Evolutionary conservation across 2,113 vertebrate species (phyloP).

Genomic region (Carlito syrichta): DNA sequence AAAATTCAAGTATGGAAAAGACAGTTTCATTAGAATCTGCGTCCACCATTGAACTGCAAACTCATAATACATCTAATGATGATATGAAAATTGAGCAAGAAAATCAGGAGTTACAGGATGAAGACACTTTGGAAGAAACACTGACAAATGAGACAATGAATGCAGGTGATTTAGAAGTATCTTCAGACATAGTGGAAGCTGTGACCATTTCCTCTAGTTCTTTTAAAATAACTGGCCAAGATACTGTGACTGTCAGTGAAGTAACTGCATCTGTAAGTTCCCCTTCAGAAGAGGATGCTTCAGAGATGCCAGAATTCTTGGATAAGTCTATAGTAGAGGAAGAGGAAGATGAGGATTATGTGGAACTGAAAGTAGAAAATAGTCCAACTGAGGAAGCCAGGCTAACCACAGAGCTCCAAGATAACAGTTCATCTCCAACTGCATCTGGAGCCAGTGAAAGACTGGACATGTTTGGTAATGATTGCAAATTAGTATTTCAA

Average conservation of each 20-base stretch:
- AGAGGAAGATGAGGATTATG: constrained; percentile 80
- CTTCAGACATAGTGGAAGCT: constrained; percentile 73
- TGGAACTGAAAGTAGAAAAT: constrained; percentile 80
- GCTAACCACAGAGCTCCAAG: constrained; percentile 39
- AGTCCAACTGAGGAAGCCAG: constrained; percentile 56
- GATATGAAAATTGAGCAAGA: constrained; percentile 61
- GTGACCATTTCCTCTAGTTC: constrained; percentile 62
- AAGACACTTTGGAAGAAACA: constrained; percentile 43
- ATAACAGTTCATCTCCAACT: constrained; percentile 10
- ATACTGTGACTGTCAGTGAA: constrained; percentile 73
- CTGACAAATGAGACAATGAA: constrained; percentile 10
- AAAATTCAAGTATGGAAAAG: constrained; percentile 70
- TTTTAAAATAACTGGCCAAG: constrained; percentile 61
- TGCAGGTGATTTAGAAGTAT: constrained; percentile 58
- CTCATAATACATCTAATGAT: not conserved
- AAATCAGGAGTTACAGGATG: constrained; percentile 32
- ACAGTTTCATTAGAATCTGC: constrained; percentile 76
- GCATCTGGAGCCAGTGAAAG: constrained; percentile 11
- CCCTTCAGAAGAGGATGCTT: constrained; percentile 73
- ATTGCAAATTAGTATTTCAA: not conserved
- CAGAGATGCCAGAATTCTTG: constrained; percentile 65
- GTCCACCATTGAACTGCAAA: constrained; percentile 64
- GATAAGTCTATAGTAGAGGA: constrained; percentile 73
- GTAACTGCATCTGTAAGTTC: constrained; percentile 46
- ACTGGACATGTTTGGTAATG: not conserved